These are phyloP conservation scores for Acipenser ruthenus DNA, from an alignment of 2,797 vertebrate genomes.

Conservation along the genomic window DNA sequence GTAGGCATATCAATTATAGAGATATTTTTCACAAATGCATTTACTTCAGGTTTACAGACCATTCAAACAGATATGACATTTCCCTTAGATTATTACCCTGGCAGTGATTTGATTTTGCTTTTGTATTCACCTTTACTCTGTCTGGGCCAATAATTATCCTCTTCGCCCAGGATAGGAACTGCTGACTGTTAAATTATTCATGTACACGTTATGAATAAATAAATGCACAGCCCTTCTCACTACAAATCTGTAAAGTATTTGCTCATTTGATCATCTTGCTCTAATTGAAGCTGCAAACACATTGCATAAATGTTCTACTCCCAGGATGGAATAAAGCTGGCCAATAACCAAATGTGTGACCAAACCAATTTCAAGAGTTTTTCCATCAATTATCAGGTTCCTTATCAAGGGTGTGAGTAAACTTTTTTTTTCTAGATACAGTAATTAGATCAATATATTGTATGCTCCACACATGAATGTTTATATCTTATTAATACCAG, in stretches of 20 bases:
- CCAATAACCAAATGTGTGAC: slow-evolving; percentile 45
- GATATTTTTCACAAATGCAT: no score
- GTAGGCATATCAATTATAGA: no score
- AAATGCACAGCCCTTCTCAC: slow-evolving; percentile 48
- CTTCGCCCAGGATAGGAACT: slow-evolving; percentile 41
- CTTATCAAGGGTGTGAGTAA: slow-evolving; percentile 33
- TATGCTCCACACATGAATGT: slow-evolving; percentile 32
- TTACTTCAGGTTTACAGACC: no score
- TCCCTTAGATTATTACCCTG: no score
- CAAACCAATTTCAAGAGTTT: slow-evolving; percentile 40
- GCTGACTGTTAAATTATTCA: slow-evolving; percentile 63
- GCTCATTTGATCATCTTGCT: slow-evolving; percentile 57
- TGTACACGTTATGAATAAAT: slow-evolving; percentile 57
- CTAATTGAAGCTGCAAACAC: slow-evolving; percentile 57
- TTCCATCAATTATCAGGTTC: slow-evolving; percentile 36
- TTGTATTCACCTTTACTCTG: slow-evolving; percentile 34
- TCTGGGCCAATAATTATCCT: slow-evolving; percentile 45
- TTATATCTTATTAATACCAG: slow-evolving; percentile 45
- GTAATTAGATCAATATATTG: slow-evolving; percentile 39
- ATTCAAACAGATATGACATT: no score
- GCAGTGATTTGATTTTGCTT: no score
- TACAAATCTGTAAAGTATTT: slow-evolving; percentile 58
- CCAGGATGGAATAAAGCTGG: slow-evolving; percentile 46
- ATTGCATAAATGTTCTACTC: slow-evolving; percentile 46
- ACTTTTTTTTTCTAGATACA: slow-evolving; percentile 30